Conservation (phyloP, 2,888 invertebrate genomes). For the Melanophora roralis region DNA sequence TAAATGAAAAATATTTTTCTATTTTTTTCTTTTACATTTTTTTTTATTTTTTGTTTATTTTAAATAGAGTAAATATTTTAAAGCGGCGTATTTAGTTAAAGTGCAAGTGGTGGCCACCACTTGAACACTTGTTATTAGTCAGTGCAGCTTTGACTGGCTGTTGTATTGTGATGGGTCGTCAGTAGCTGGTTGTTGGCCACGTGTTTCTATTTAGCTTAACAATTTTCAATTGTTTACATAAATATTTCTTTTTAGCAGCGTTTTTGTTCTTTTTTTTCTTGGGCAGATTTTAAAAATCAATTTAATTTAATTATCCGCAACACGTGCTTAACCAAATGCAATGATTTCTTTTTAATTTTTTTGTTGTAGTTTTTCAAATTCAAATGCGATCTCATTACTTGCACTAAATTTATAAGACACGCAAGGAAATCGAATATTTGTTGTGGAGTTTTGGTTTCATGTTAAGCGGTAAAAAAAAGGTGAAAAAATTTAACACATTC, state of each 20-base stretch:
- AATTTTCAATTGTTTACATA: slow-evolving; percentile 62
- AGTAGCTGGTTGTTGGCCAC: slow-evolving; percentile 40
- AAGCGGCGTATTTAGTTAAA: slow-evolving; percentile 35
- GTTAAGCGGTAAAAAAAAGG: too few relatives aligned
- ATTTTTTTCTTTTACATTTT: too few relatives aligned
- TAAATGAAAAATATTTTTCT: neutral
- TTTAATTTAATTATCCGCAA: slow-evolving; percentile 74
- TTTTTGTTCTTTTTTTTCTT: slow-evolving; percentile 8
- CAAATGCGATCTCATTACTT: slow-evolving; percentile 3
- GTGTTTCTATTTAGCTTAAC: slow-evolving; percentile 61
- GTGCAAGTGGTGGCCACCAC: slow-evolving; percentile 59
- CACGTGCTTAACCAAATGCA: slow-evolving; percentile 75
- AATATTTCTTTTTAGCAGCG: slow-evolving; percentile 34
- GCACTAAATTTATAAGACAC: neutral
- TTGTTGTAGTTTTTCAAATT: neutral
- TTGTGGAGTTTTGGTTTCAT: neutral
- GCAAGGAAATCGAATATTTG: neutral
- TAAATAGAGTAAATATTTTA: slow-evolving; percentile 55
- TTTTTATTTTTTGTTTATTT: slow-evolving; percentile 23
- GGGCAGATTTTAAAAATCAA: slow-evolving; percentile 63
- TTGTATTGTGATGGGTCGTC: slow-evolving; percentile 1
- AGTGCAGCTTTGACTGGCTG: neutral
- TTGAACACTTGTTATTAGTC: slow-evolving; percentile 58
- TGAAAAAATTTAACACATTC: slow-evolving; percentile 57
- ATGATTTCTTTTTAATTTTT: slow-evolving; percentile 67